Base-by-base conservation (phyloP, 2,888 invertebrate genomes). In the Parochlus steinenii region DNA sequence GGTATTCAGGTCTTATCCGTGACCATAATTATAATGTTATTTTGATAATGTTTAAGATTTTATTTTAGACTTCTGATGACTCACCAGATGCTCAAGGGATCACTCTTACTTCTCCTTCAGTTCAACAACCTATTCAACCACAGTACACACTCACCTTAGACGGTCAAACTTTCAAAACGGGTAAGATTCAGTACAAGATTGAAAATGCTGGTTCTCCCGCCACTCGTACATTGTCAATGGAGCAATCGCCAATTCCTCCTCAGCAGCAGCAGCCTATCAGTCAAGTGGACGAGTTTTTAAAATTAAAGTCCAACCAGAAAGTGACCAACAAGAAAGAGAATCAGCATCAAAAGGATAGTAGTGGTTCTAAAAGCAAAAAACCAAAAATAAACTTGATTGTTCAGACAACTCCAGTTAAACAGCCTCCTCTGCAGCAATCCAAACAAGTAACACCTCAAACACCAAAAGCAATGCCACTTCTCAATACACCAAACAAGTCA, bases 131-230 rank as follows among this genome's bases (percentile, higher is more conserved):
- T 6, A 41, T 41, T 17, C 45, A 49, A 40, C 55, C 55, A 20
- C 62, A 58, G 46, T 62, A 58, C 44, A 57, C 58, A 8, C 52
- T 59, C 17, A 57, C 55, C 7, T 39, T 58, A 24, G 58, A 58
- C 40, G 56, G 50, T 12, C 43, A 43, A 34, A 43, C 45, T n/a
- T 31, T 46, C 15, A 48, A 47, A 39, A 42, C 48, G 32, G 48
- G 49, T 44, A 52, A 49, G 37, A 40, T 50, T 19, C 50, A 58
- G 45, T 56, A 48, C 34, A 50, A 49, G 43, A 45, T 49, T 18
- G 46, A 48, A 35, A 34, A 34, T 22, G 27, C 34, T 2, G 16
- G 8, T 10, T 17, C 23, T 24, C 43, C 43, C 14, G 43, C 43
- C 16, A 42, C 43, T 8, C 40, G 42, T 31, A 40, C 43, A 22